A percentile compares a stretch with the other conserved stretches of the same genome.
phyloP scores from a whole-genome alignment of 2,797 vertebrate species.

The Acrossocheilus fasciatus region DNA sequence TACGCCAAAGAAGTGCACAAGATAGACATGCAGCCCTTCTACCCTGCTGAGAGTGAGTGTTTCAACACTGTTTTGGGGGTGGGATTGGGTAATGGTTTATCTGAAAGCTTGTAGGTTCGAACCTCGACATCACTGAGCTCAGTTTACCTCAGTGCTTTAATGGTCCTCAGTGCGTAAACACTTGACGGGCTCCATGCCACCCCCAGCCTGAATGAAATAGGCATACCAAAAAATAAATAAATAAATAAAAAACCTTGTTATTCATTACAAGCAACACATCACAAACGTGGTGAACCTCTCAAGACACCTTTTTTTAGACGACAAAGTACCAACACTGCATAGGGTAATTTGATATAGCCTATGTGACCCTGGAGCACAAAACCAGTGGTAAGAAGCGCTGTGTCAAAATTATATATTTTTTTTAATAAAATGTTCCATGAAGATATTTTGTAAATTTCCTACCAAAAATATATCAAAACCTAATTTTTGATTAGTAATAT shows the following conservation, averaged over 20 bases:
- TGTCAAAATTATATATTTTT: accelerated
- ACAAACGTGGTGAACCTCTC: too few relatives aligned
- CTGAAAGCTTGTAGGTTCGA: background rate
- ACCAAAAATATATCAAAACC: background rate
- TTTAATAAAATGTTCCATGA: background rate
- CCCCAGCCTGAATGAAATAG: background rate
- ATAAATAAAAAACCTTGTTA: background rate
- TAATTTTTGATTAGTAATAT: background rate
- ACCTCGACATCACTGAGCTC: background rate
- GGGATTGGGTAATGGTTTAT: background rate
- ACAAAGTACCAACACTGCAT: background rate
- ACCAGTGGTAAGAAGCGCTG: background rate
- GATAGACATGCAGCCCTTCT: conserved; percentile 89
- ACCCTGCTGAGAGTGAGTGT: conserved; percentile 91
- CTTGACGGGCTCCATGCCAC: background rate
- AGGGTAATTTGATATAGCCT: background rate
- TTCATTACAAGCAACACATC: background rate
- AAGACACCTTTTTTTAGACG: background rate
- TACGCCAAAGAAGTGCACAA: conserved; percentile 98
- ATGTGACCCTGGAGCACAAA: background rate
- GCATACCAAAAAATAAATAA: background rate
- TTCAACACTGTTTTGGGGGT: background rate
- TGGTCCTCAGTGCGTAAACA: background rate
- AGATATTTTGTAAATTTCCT: background rate
- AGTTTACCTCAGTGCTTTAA: background rate